Evolutionary conservation across 2,797 vertebrate species (phyloP).

Genomic region (Falco berigora): DNA sequence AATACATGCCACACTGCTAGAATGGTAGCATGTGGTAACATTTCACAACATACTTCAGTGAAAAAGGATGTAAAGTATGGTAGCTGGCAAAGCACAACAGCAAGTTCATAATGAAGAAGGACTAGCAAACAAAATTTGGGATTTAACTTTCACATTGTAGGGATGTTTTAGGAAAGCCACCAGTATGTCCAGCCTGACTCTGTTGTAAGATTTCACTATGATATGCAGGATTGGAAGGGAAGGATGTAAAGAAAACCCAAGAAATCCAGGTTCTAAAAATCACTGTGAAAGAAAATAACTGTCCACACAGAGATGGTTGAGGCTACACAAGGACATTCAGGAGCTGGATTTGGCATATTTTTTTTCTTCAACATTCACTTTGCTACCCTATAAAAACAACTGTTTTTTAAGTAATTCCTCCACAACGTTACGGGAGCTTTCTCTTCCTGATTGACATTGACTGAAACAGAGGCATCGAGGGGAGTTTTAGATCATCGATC

Average conservation of each 20-base stretch:
- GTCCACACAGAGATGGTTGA: background rate
- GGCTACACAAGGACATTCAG: background rate
- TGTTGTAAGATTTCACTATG: background rate
- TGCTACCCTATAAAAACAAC: background rate
- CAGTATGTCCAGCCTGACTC: background rate
- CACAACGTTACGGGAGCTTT: background rate
- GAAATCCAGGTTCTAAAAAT: background rate
- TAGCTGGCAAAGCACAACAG: background rate
- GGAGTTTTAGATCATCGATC: background rate
- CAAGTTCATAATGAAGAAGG: background rate
- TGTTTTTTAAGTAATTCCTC: background rate
- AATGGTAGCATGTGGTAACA: background rate
- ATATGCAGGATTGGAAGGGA: background rate
- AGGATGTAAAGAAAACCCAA: background rate
- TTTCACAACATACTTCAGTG: background rate
- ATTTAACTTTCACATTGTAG: background rate
- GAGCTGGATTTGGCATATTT: background rate
- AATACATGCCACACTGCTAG: background rate
- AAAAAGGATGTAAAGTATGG: background rate
- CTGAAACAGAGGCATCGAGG: background rate
- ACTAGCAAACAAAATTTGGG: background rate
- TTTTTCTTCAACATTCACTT: background rate
- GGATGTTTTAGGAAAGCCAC: background rate
- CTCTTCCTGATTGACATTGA: background rate
- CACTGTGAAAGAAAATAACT: background rate